These are phyloP conservation scores for Lucinisca nassula DNA, from an alignment of 2,888 invertebrate species.

Conservation along the genomic window DNA sequence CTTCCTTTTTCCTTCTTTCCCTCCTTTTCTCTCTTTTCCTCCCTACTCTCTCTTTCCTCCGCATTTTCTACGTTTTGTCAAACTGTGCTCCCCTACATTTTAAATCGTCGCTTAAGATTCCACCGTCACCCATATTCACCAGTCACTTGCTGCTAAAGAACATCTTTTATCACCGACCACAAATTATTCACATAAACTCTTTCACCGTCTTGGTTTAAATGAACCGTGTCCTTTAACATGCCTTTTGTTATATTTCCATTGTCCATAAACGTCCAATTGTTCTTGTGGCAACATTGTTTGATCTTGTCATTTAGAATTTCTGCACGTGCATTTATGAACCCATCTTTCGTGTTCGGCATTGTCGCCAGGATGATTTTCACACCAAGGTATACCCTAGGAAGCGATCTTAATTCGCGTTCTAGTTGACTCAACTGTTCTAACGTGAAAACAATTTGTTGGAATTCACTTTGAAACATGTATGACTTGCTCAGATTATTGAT, in stretches of 20 bases:
- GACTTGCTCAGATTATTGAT: neutral
- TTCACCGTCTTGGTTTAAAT: too few relatives aligned
- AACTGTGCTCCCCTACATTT: too few relatives aligned
- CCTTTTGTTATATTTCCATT: neutral
- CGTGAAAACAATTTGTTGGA: neutral
- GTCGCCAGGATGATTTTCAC: neutral
- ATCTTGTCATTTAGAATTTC: neutral
- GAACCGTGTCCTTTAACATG: neutral
- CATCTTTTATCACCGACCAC: too few relatives aligned
- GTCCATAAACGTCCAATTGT: neutral
- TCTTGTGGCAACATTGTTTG: neutral
- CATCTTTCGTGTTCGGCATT: neutral
- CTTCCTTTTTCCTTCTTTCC: too few relatives aligned
- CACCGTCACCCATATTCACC: too few relatives aligned
- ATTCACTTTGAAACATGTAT: neutral
- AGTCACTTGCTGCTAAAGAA: too few relatives aligned
- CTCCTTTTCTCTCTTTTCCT: too few relatives aligned
- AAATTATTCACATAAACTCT: too few relatives aligned
- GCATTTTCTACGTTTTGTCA: too few relatives aligned
- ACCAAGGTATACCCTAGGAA: neutral
- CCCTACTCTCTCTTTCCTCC: too few relatives aligned
- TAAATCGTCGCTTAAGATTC: too few relatives aligned
- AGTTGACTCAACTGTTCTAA: neutral
- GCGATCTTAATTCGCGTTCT: neutral
- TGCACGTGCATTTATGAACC: neutral